Percentiles rank a stretch among this genome's conserved stretches.
These are phyloP conservation scores for Protosalanx chinensis DNA, from an alignment of 2,797 vertebrate species.

Conservation along the genomic window DNA sequence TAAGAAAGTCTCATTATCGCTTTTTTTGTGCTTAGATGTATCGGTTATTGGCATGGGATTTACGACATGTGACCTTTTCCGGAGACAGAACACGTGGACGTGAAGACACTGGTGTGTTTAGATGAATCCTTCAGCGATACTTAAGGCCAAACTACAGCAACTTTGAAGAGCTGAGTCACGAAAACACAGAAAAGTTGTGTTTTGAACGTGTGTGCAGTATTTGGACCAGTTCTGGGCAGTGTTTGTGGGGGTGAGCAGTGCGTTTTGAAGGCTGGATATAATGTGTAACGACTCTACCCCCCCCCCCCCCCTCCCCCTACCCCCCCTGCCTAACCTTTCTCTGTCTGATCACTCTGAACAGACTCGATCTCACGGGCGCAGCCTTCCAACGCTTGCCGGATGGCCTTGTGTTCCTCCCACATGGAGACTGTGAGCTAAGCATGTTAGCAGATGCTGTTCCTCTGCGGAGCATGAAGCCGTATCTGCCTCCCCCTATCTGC, in stretches of 20 bases:
- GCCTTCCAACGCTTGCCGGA: background rate
- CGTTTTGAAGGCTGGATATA: too few relatives aligned
- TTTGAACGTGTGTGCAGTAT: too few relatives aligned
- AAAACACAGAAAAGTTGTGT: too few relatives aligned
- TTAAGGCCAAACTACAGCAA: too few relatives aligned
- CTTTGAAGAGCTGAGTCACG: too few relatives aligned
- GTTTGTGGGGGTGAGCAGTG: too few relatives aligned
- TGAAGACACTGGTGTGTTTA: background rate
- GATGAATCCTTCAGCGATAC: too few relatives aligned
- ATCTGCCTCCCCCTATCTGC: conserved; percentile 32
- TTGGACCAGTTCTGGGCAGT: too few relatives aligned
- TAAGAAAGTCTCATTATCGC: conserved; percentile 47
- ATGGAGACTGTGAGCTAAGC: background rate
- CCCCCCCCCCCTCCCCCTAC: too few relatives aligned
- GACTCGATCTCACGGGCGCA: background rate
- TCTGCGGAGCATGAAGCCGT: background rate
- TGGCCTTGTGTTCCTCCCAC: background rate
- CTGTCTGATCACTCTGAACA: too few relatives aligned
- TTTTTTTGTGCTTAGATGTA: conserved; percentile 34
- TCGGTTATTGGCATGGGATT: conserved; percentile 22
- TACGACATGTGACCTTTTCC: background rate
- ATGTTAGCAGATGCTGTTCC: background rate
- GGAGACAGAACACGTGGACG: background rate
- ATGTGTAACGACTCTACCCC: too few relatives aligned
- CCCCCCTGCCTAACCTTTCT: too few relatives aligned